phyloP scores from a whole-genome alignment of 2,888 invertebrate species.

The Dasysyrphus tricinctus region DNA sequence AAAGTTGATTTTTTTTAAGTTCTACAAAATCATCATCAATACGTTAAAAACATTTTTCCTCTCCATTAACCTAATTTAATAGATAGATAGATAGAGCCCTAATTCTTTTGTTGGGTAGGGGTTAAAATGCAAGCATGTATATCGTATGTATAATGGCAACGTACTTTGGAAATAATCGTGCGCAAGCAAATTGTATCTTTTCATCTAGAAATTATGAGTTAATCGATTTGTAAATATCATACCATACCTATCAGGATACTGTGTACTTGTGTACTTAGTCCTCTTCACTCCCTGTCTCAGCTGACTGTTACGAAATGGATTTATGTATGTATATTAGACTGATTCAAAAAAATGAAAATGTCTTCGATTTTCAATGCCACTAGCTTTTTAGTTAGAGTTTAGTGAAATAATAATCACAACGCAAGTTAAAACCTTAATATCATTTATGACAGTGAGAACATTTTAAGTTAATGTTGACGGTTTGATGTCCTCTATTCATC shows the following conservation, averaged over 20 bases:
- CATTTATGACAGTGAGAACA: too few species aligned
- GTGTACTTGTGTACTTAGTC: background rate
- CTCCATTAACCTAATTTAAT: background rate
- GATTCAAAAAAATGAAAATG: too few species aligned
- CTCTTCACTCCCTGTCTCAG: background rate
- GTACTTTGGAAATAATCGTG: background rate
- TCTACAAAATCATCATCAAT: background rate
- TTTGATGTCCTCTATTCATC: too few species aligned
- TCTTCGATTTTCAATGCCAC: too few species aligned
- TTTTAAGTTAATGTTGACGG: too few species aligned
- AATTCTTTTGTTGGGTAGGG: background rate
- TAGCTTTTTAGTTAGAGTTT: too few species aligned
- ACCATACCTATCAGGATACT: background rate
- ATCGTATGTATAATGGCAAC: background rate
- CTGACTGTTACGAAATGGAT: background rate
- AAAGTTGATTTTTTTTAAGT: too few species aligned
- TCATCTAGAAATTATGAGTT: conserved; percentile 7
- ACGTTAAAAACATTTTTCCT: background rate
- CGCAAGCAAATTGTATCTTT: background rate
- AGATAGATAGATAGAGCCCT: background rate
- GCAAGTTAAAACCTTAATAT: too few species aligned
- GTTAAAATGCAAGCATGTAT: background rate
- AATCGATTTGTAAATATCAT: conserved; percentile 6
- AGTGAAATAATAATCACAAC: too few species aligned
- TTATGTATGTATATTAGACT: too few species aligned